Base-by-base conservation (phyloP, 2,797 vertebrate genomes). In the Chelonia mydas region DNA sequence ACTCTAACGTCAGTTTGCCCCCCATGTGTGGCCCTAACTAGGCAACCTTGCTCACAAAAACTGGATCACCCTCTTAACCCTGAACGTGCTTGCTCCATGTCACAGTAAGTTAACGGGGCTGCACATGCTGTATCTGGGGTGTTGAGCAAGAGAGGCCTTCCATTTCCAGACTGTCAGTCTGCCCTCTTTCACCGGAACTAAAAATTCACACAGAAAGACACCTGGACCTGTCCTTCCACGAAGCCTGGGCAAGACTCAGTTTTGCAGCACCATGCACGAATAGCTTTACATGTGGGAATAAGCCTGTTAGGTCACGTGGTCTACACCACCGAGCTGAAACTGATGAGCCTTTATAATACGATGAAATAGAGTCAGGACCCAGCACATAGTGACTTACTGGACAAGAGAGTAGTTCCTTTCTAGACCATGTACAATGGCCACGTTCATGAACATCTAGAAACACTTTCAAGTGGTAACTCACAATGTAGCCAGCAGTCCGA, bases 1-100 rank as follows among this genome's bases (percentile, higher is more conserved):
- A 31, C 57, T 96, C 97, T 92, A 93, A 96, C 96, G 93, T 86
- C 83, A 95, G 93, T 65, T 81, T 27, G 27, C 55, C 84, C 21
- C 2, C 3, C 50, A 28, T 5, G 45, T 82, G 13, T 33, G 80
- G 27, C 1, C 23, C 27, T 77, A 28, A 47, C 45, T 15, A 31
- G 74, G 45, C 45, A 77, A 17, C 45, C 41, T 77, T 28, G 15
- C 27, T 49, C 21, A 65, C 83, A 41, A 13, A 81, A 7, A 37
- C 10, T 23, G 21, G n/a, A 68, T 68, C 37, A 68, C 9, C 53
- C 92, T 57, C 86, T 55, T 7, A 37, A 45, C 65, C 41, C 49
- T 5, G 11, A 49, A 86, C n/a, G 1, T 15, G 45, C 53, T n/a
- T 57, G 59, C 68, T 61, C 91, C 83, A 51, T 17, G 78, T 49